A percentile compares a stretch with the other conserved stretches of the same genome.
phyloP scores from a whole-genome alignment of 2,113 vertebrate genomes.

The Climacteris rufus region DNA sequence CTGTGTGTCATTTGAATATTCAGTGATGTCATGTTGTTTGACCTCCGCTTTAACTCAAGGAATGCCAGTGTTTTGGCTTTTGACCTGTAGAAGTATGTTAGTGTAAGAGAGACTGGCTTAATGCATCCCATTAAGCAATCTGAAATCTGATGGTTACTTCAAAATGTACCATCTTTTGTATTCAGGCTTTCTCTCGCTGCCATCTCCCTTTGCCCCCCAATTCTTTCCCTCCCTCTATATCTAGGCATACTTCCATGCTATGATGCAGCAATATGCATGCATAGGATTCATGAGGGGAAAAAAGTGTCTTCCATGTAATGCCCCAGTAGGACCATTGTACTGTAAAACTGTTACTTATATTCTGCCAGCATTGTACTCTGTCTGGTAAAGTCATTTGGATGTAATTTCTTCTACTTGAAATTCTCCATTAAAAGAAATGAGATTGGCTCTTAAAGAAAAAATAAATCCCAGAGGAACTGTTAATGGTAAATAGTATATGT shows the following conservation, averaged over 20 bases:
- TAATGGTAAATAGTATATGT: slow-evolving; percentile 33
- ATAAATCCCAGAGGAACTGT: background rate
- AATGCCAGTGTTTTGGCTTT: slow-evolving; percentile 2
- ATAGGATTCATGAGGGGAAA: background rate
- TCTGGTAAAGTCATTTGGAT: background rate
- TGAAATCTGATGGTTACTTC: background rate
- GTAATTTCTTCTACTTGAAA: background rate
- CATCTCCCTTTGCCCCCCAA: too few species aligned
- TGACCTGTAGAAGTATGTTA: background rate
- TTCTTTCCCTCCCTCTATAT: background rate
- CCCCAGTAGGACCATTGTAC: background rate
- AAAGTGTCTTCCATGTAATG: background rate
- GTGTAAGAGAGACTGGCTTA: background rate
- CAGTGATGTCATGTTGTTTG: slow-evolving; percentile 26
- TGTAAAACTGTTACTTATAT: background rate
- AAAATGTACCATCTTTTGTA: background rate
- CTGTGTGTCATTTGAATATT: background rate
- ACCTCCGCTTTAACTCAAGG: background rate
- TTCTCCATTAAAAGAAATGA: slow-evolving; percentile 10
- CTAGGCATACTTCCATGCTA: background rate
- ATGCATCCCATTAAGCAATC: background rate
- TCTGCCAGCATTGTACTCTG: background rate
- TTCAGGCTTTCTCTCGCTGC: rapidly evolving
- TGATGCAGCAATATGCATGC: background rate
- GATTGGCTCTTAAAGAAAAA: background rate